phyloP scores from a whole-genome alignment of 2,888 invertebrate species.

The Odontomyia ornata region DNA sequence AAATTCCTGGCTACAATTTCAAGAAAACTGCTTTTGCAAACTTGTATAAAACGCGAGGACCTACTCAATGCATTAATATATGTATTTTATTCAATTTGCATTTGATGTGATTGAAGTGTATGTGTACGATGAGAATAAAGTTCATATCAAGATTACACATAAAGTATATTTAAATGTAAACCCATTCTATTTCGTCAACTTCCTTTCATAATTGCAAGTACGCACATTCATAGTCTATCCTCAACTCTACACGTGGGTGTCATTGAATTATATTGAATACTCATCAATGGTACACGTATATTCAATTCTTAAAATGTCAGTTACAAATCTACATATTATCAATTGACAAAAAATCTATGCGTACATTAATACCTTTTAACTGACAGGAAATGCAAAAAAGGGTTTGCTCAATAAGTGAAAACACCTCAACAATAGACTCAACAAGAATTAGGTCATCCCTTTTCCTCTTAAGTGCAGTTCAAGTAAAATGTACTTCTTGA shows the following conservation, averaged over 20 bases:
- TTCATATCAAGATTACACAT: too few species aligned
- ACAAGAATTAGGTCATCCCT: constrained; percentile 41
- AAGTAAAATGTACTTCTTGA: background rate
- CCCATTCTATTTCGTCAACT: too few species aligned
- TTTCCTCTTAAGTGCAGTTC: constrained; percentile 21
- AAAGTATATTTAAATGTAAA: too few species aligned
- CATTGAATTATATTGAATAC: background rate
- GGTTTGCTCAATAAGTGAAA: constrained; percentile 40
- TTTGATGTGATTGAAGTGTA: too few species aligned
- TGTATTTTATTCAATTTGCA: too few species aligned
- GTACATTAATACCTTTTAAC: constrained; percentile 26
- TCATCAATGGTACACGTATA: background rate
- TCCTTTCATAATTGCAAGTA: too few species aligned
- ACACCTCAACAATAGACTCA: constrained; percentile 42
- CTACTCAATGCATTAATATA: too few species aligned
- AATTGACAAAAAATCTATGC: background rate
- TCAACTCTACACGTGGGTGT: constrained; percentile 28
- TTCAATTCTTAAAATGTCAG: background rate
- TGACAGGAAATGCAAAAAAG: constrained; percentile 40
- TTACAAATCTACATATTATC: constrained; percentile 26
- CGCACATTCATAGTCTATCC: too few species aligned
- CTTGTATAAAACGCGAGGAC: too few species aligned
- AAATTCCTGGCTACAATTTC: too few species aligned
- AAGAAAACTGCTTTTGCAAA: too few species aligned
- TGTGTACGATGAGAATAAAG: too few species aligned